These are phyloP conservation scores for Silurus lanzhouensis DNA, from an alignment of 2,797 vertebrate genomes.

Conservation along the genomic window DNA sequence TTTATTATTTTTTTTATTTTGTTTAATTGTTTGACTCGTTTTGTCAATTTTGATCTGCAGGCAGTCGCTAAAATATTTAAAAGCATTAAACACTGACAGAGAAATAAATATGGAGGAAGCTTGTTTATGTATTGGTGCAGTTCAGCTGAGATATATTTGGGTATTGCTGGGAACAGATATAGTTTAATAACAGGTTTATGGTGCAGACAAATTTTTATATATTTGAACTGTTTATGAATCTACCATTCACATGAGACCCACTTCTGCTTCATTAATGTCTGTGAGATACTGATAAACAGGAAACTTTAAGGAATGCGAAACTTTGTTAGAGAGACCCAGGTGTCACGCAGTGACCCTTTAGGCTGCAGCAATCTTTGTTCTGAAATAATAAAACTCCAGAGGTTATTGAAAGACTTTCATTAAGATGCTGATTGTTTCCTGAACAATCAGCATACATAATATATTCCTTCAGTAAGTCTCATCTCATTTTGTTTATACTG, in stretches of 20 bases:
- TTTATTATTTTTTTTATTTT: too few species aligned
- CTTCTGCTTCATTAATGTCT: neutral
- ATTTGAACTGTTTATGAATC: neutral
- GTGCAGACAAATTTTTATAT: neutral
- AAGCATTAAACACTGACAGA: neutral
- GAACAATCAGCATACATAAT: too few species aligned
- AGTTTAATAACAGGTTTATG: neutral
- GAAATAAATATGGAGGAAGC: neutral
- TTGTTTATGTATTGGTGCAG: neutral
- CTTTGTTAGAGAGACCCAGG: neutral
- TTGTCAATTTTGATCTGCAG: neutral
- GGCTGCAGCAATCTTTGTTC: neutral
- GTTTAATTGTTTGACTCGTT: neutral
- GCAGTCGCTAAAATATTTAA: neutral
- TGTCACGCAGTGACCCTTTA: neutral
- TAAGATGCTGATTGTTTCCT: neutral
- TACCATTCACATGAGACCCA: neutral
- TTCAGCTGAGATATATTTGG: neutral
- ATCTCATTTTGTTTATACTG: neutral
- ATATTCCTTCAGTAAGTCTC: neutral
- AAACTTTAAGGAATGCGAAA: neutral
- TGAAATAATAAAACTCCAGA: neutral
- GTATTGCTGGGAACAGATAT: constrained; percentile 16
- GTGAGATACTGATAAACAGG: neutral
- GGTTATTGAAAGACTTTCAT: neutral